Percentiles rank a stretch among this genome's conserved stretches.
phyloP scores from a whole-genome alignment of 2,113 vertebrate genomes.

The Edolisoma coerulescens region DNA sequence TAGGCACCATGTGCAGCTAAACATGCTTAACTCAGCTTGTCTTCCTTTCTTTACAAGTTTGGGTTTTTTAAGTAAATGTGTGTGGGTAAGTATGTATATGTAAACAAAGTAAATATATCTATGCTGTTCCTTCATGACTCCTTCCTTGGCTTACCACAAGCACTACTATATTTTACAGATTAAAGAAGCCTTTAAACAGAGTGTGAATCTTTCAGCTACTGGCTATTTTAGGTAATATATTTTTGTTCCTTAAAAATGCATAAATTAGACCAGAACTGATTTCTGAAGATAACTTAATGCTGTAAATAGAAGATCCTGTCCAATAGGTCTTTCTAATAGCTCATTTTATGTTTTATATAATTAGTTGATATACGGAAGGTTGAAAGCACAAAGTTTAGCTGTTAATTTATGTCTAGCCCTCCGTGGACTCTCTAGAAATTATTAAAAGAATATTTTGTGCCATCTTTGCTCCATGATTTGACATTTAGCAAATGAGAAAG shows the following conservation, averaged over 20 bases:
- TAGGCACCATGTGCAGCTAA: background rate
- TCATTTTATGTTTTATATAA: background rate
- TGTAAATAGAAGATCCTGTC: background rate
- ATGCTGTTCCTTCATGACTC: background rate
- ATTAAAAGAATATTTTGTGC: background rate
- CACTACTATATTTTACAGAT: constrained; percentile 64
- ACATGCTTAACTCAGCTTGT: background rate
- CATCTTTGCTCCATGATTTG: background rate
- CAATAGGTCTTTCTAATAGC: background rate
- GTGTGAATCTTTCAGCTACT: constrained; percentile 86
- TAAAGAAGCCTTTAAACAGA: constrained; percentile 76
- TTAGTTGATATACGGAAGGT: background rate
- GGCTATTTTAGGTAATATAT: constrained; percentile 83
- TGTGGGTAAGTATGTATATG: background rate
- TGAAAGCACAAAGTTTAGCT: background rate
- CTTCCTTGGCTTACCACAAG: background rate
- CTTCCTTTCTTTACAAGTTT: background rate
- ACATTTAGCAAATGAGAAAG: background rate
- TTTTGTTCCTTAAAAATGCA: background rate
- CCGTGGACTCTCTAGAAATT: background rate
- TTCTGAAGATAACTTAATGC: background rate
- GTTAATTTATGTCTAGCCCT: background rate
- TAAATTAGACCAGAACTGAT: background rate
- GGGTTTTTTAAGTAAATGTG: background rate
- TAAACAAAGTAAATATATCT: background rate